Conservation (phyloP, 2,797 vertebrate genomes). For the Apodemus agrarius region DNA sequence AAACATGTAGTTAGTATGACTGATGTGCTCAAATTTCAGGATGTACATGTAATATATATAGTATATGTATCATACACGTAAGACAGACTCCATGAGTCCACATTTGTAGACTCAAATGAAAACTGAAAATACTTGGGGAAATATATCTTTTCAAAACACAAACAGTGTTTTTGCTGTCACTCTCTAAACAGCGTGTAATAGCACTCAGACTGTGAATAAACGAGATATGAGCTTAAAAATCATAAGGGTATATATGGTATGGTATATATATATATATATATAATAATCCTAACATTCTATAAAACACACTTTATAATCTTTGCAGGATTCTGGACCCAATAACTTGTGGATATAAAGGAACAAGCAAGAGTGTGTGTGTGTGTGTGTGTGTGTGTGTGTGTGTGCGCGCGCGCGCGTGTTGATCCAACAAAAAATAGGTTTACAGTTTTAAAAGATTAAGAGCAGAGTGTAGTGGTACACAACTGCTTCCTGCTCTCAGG, state of each 20-base stretch:
- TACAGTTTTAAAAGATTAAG: neutral
- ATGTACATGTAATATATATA: neutral
- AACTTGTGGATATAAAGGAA: neutral
- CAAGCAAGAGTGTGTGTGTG: no score
- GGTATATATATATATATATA: neutral
- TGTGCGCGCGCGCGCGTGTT: neutral
- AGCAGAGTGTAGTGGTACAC: neutral
- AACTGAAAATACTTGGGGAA: neutral
- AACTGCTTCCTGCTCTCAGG: neutral
- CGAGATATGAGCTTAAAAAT: neutral
- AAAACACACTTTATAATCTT: neutral
- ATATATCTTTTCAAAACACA: neutral
- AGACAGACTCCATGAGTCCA: neutral
- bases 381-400: no score
- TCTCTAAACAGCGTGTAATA: neutral
- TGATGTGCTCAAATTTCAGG: conserved; percentile 9
- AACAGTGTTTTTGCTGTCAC: neutral
- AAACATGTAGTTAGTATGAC: neutral
- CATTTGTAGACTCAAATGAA: neutral
- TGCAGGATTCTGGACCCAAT: neutral
- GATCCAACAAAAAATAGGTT: conserved; percentile 24
- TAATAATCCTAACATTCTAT: neutral
- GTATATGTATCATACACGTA: neutral
- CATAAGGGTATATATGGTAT: no score
- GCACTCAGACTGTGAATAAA: neutral